Conservation (phyloP, 2,113 vertebrate species). For the Pelobates fuscus region DNA sequence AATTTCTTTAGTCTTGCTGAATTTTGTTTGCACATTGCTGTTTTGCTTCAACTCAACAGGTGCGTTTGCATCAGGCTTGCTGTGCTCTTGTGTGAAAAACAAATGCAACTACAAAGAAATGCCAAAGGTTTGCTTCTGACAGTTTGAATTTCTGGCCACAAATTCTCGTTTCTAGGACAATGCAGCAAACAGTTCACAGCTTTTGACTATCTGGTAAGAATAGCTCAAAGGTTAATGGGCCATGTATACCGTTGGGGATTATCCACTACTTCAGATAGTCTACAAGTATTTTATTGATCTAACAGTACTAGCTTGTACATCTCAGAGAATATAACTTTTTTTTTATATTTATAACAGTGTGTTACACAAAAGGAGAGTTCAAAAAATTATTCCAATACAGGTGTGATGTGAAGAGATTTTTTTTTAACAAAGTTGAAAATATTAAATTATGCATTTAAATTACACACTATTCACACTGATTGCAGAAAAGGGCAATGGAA, state of each 20-base stretch:
- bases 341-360: constrained; percentile 29
- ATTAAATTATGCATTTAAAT: no score
- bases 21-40: not conserved
- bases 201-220: constrained; percentile 37
- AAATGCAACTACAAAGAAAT: constrained; percentile 19
- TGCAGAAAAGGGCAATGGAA: no score
- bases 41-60: constrained; percentile 4
- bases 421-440: no score
- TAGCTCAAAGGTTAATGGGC: constrained; percentile 40
- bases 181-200: constrained; percentile 30
- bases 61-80: constrained; percentile 14
- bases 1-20: no score
- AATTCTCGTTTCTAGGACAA: constrained; percentile 5
- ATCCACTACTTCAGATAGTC: constrained; percentile 23
- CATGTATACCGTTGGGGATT: constrained; percentile 37
- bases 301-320: constrained; percentile 30
- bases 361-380: constrained; percentile 11
- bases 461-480: no score
- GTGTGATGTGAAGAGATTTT: not conserved
- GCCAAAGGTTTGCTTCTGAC: constrained; percentile 6
- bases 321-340: constrained; percentile 32
- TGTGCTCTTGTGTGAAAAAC: constrained; percentile 26
- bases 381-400: constrained; percentile 4
- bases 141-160: not conserved
- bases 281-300: constrained; percentile 47